These are phyloP conservation scores for Chloroceryle aenea DNA, from an alignment of 2,113 vertebrate genomes.

Conservation along the genomic window DNA sequence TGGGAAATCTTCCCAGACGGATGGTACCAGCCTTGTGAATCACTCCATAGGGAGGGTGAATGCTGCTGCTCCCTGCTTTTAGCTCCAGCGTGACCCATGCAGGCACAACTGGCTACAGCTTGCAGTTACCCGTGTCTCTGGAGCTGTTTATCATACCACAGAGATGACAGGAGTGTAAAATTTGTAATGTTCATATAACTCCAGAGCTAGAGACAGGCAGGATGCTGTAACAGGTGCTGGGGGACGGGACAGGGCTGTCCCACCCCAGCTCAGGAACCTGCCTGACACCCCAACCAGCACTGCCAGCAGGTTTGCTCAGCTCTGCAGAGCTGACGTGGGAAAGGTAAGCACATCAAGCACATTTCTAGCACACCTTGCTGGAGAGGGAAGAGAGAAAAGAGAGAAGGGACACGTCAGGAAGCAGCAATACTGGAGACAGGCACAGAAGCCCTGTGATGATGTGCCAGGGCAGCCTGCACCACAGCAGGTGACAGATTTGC, in stretches of 20 bases:
- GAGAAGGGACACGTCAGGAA: accelerated
- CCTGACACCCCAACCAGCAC: accelerated
- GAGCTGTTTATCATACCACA: not conserved
- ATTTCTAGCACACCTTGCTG: not conserved
- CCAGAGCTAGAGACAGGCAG: not conserved
- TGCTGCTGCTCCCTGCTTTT: not conserved
- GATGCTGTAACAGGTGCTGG: not conserved
- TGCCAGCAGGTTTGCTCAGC: not conserved
- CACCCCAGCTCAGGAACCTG: accelerated
- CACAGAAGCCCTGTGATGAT: not conserved
- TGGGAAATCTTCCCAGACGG: not conserved
- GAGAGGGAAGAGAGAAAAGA: not conserved
- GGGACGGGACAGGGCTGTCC: not conserved
- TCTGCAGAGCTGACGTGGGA: not conserved
- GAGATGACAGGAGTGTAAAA: conserved; percentile 38
- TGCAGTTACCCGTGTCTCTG: not conserved
- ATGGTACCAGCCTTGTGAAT: not conserved
- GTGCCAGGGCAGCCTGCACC: not conserved
- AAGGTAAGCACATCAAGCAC: not conserved
- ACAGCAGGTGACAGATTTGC: not conserved
- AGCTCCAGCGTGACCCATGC: not conserved
- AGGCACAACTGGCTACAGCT: not conserved
- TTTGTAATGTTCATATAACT: not conserved
- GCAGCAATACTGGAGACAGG: not conserved
- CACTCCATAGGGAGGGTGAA: not conserved